Percentiles rank a stretch among this genome's conserved stretches.
phyloP scores from a whole-genome alignment of 1,140 invertebrate genomes.

The Nylanderia fulva region DNA sequence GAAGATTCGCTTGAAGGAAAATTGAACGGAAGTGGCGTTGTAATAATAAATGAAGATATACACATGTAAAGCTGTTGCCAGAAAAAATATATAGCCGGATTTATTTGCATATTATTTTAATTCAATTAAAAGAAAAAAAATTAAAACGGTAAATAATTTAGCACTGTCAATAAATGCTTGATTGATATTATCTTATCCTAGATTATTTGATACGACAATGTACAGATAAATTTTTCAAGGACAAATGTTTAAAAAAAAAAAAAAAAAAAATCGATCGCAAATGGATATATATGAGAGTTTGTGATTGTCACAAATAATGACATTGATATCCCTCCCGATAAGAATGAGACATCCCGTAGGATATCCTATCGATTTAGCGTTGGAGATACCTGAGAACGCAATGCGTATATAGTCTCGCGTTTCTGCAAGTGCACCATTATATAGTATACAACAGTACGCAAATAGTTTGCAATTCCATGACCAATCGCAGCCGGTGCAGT shows the following conservation, averaged over 20 bases:
- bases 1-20: conserved; percentile 7
- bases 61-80: background rate
- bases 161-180: background rate
- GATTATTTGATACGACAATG: background rate
- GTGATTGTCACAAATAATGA: background rate
- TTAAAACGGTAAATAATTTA: no score
- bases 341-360: background rate
- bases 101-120: background rate
- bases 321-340: background rate
- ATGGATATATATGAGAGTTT: background rate
- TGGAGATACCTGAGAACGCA: conserved; percentile 2
- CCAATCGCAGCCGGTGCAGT: conserved; percentile 18
- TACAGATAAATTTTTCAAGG: background rate
- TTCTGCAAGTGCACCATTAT: background rate
- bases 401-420: background rate
- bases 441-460: background rate
- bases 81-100: background rate
- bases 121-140: no score
- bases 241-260: background rate
- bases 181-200: background rate
- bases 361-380: conserved; percentile 32
- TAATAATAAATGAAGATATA: conserved; percentile 10
- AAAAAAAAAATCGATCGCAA: background rate
- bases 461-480: conserved; percentile 14
- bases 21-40: background rate